Evolutionary conservation across 2,888 invertebrate genomes (phyloP), one percentile per base, ranked within the genome.

Genomic region (Pachydiplax longipennis): DNA sequence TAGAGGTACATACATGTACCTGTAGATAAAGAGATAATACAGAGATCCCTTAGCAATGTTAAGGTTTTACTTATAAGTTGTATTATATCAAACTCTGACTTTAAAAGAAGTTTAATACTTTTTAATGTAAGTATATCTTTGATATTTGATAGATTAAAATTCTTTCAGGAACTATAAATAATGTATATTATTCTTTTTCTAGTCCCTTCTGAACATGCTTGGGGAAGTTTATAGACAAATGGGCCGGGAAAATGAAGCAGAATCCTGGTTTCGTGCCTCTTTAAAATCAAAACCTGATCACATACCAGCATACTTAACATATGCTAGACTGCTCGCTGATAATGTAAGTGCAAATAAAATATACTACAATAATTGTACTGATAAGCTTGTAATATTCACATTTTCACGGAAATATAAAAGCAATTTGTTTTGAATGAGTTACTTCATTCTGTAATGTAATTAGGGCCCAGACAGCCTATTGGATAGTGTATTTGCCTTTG

Each of bases 191-290:
- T 83, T 65, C 48, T n/a, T 73, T 37, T 90, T 90, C 31, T 94
- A 94, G 91, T 94, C 94, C 91, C 92, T 95, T n/a, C 94, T 94
- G 92, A 95, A 95, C 92, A 94, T 94, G 94, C 92, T 94, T 91
- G 95, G 94, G 80, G 94, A 95, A 92, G 93, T 94, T 5, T 94
- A 94, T 92, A 93, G 93, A 91, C 94, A 94, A 92, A 91, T 93
- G 92, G 93, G 93, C 22, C 91, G 93, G 48, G 92, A 92, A 48
- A 93, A 92, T 6, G 93, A 94, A 90, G 95, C 94, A 6, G 94
- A 94, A 92, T 91, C 92, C 15, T 94, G 94, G 94, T 94, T 94
- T 92, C 92, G 92, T 80, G 93, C 94, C 91, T 94, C 94, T 1
- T 92, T 94, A 83, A 92, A 92, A 25, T 92, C 92, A 81, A 94